A percentile compares a stretch with the other conserved stretches of the same genome.
Evolutionary conservation across 2,888 invertebrate species (phyloP).

Genomic region (Labia minor): DNA sequence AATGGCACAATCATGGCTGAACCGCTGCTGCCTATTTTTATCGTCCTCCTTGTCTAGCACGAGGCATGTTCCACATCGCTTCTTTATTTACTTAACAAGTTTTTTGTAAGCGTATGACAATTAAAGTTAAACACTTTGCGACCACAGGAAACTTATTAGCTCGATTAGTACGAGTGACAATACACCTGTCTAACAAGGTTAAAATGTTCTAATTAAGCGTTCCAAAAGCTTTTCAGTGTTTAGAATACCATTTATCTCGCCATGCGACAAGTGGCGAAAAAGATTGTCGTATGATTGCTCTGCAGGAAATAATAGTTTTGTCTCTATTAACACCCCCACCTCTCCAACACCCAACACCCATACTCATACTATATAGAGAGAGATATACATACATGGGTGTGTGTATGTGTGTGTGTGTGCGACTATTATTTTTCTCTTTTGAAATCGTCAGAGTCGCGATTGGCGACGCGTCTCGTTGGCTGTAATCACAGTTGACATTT

Average conservation of each 20-base stretch:
- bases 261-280: background rate
- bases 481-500: slow-evolving; percentile 6
- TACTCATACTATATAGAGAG: too few species aligned
- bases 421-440: too few species aligned
- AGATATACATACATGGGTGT: too few species aligned
- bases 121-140: slow-evolving; percentile 4
- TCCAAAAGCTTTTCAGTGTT: background rate
- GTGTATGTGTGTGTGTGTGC: too few species aligned
- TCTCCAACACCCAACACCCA: too few species aligned
- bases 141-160: background rate
- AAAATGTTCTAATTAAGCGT: background rate
- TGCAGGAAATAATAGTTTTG: background rate
- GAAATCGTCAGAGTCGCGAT: too few species aligned
- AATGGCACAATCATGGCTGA: background rate
- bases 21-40: background rate
- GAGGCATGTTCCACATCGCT: background rate
- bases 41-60: background rate
- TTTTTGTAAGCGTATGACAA: background rate
- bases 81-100: background rate
- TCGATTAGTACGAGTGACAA: background rate
- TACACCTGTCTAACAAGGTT: slow-evolving; percentile 13
- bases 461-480: too few species aligned
- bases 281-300: background rate
- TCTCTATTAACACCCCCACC: background rate
- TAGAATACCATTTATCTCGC: background rate